Conservation (phyloP, 2,888 invertebrate genomes). For the Sympetrum striolatum region DNA sequence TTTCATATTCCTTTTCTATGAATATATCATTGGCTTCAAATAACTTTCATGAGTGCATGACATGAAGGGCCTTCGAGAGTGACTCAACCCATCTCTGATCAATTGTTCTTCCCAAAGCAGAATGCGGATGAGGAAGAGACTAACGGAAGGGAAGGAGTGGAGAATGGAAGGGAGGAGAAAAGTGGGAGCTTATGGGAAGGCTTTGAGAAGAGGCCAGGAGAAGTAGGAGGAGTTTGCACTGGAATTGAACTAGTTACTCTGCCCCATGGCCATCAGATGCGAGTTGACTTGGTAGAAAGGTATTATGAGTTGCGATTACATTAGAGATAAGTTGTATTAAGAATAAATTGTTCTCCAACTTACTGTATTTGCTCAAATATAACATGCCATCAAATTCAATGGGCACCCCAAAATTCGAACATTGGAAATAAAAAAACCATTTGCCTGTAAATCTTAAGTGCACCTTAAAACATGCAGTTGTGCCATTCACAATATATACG, state of each 20-base stretch:
- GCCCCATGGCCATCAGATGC: constrained; percentile 83
- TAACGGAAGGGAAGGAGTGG: not conserved
- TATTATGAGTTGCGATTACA: constrained; percentile 55
- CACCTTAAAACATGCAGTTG: too few relatives aligned
- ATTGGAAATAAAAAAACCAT: too few relatives aligned
- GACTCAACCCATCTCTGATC: not conserved
- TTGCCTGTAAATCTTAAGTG: too few relatives aligned
- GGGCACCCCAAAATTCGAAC: too few relatives aligned
- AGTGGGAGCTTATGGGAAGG: not conserved
- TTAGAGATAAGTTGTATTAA: not conserved
- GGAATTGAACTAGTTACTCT: constrained; percentile 86
- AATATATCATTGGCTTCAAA: not conserved
- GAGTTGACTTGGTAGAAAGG: constrained; percentile 88
- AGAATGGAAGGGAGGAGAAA: not conserved
- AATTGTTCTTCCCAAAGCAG: not conserved
- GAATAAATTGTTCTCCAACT: too few relatives aligned
- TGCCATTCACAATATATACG: too few relatives aligned
- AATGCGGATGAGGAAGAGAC: not conserved
- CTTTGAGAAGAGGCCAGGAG: constrained; percentile 3
- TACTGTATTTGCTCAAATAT: too few relatives aligned
- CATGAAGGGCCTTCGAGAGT: too few relatives aligned
- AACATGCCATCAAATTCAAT: too few relatives aligned
- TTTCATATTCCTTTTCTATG: too few relatives aligned
- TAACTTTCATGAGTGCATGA: not conserved
- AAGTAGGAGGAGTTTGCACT: constrained; percentile 58